Base-by-base conservation (phyloP, 2,113 vertebrate genomes). In the Embiotoca jacksoni region DNA sequence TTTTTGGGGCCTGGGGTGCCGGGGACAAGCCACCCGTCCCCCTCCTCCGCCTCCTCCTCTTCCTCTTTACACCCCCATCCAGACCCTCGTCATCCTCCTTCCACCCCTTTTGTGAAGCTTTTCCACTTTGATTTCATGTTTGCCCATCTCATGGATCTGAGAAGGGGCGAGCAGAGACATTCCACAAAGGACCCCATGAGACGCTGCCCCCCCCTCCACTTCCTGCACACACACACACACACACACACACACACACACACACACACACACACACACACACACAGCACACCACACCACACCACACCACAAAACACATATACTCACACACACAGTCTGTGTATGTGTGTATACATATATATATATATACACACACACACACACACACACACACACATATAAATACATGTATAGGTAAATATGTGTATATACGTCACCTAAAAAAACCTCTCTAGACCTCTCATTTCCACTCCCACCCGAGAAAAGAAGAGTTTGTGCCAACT, bases 51-150 rank as follows among this genome's bases (percentile, higher is more conserved):
- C 47, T 39, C 23, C 72, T 55, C 44, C n/a, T 59, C 46, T 63
- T 49, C 78, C 53, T 75, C 37, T 62, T 33, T 59, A 75, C 8
- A 74, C 69, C 74, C 82, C 75, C 56, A 68, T 63, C 74, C 84
- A 81, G 73, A 87, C 65, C 75, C 88, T 92, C 86, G 88, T 92
- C 92, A 92, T 93, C 89, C 87, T 88, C 86, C 82, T 87, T 72
- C 81, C 92, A 92, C 83, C 88, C 82, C 88, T 95, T 95, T 94
- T 92, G 93, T 95, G 88, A 54, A 16, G 72, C 93, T 93, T 93
- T 95, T 93, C 94, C 90, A 91, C 91, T 95, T 89, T 92, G 93
- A 92, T 95, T 96, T 96, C 93, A 92, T 89, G 81, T 92, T 93
- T 88, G 83, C 83, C 91, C 88, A 81, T 88, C 62, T 94, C 86